phyloP scores from a whole-genome alignment of 2,888 invertebrate species.

The Endotricha flammealis region DNA sequence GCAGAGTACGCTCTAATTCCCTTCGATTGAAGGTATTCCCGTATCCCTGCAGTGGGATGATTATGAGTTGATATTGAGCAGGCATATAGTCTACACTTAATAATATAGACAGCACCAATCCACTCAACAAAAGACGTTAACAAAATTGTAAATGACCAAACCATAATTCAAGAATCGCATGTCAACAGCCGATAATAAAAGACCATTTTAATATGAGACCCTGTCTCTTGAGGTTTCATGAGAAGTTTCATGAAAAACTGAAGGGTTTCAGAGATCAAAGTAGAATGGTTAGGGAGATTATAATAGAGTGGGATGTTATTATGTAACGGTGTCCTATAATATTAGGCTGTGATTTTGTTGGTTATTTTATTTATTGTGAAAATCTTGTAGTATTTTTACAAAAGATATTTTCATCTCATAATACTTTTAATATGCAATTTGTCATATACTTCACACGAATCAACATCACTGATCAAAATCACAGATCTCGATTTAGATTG shows the following conservation, averaged over 20 bases:
- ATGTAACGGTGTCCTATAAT: constrained; percentile 35
- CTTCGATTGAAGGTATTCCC: no score
- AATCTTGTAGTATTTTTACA: not conserved
- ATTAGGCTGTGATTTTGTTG: constrained; percentile 26
- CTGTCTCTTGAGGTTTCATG: not conserved
- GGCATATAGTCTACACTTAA: no score
- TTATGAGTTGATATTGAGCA: no score
- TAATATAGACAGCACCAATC: constrained; percentile 13
- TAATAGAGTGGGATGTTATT: constrained; percentile 30
- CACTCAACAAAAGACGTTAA: constrained; percentile 37
- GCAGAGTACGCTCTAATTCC: no score
- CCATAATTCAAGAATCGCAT: constrained; percentile 68
- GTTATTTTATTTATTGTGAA: constrained; percentile 6
- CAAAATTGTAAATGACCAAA: constrained; percentile 38
- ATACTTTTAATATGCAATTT: no score
- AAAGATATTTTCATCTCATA: no score
- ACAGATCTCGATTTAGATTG: no score
- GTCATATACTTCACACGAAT: no score
- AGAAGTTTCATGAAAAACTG: constrained; percentile 3
- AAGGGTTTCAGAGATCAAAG: constrained; percentile 19
- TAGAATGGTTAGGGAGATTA: constrained; percentile 24
- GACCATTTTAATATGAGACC: constrained; percentile 14
- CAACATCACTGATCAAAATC: no score
- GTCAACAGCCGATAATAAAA: constrained; percentile 42
- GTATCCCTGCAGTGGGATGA: no score